Evolutionary conservation across 53 echinoderm and acorn worm species (phyloP), one percentile per base, ranked within the genome.

Genomic region (Arbacia lixula): DNA sequence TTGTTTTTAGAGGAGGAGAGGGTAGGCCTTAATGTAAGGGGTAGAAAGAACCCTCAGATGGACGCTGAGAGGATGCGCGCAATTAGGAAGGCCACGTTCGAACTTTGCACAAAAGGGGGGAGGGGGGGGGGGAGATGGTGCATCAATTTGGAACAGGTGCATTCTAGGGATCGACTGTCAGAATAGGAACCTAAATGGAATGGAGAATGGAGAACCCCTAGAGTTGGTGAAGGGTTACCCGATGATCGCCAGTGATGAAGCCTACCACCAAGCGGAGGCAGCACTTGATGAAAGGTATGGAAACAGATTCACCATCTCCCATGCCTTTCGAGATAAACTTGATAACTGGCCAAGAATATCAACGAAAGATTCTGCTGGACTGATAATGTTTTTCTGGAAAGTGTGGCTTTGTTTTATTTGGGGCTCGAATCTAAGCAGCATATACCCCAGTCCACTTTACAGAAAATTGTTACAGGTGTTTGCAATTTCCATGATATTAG

Each of bases 201-300:
- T n/a, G n/a, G n/a, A n/a, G n/a, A n/a, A n/a, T n/a, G n/a, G n/a
- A 17, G 66, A 58, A 87, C 60, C 3, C 87, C 66, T 12, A 75
- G 83, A 53, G 16, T 87, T 19, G 60, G 87, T 19, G 80, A 88
- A 33, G 88, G 91, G 21, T n/a, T 88, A 84, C 31, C 50, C 87
- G 49, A 36, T 91, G n/a, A 32, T 91, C 28, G 36, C 21, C 20
- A 64, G 52, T 21, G 43, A 53, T 2, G 72, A 55, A 4, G 55
- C 85, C 1, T 85, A 85, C 36, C 12, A 71, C 5, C 56, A 85
- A 69, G 85, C 85, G 4, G 51, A 53, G 55, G 54, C 39, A 31
- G 26, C 67, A 26, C 36, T 84, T 6, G 75, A 86, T 58, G 53
- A 42, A 55, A 37, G 86, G 42, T 76, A 86, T 63, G 86, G 86